A percentile compares a stretch with the other conserved stretches of the same genome.
These are phyloP conservation scores for Agriopis marginaria DNA, from an alignment of 2,888 invertebrate species.

Conservation along the genomic window DNA sequence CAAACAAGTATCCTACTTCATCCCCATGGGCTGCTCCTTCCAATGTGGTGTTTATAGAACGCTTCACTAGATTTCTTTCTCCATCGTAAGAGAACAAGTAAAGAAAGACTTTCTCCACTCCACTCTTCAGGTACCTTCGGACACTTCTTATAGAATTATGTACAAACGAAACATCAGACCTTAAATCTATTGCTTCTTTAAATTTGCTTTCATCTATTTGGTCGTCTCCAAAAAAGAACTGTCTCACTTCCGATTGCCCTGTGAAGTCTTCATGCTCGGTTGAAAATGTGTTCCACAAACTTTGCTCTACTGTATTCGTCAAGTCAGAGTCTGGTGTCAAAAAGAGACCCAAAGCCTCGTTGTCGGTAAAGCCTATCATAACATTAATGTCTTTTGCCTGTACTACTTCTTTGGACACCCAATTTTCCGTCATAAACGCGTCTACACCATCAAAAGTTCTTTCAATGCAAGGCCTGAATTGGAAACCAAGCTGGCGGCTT, in stretches of 20 bases:
- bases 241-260: slow-evolving; percentile 38
- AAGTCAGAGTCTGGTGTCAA: slow-evolving; percentile 31
- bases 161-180: slow-evolving; percentile 53
- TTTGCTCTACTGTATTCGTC: slow-evolving; percentile 37
- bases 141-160: slow-evolving; percentile 53
- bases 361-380: slow-evolving; percentile 52
- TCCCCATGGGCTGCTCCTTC: slow-evolving; percentile 56
- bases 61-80: slow-evolving; percentile 48
- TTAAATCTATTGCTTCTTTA: slow-evolving; percentile 48
- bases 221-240: slow-evolving; percentile 54
- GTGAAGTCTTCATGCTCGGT: slow-evolving; percentile 42
- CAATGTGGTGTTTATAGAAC: slow-evolving; percentile 42
- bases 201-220: slow-evolving; percentile 37
- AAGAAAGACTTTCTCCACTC: slow-evolving; percentile 48
- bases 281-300: slow-evolving; percentile 41
- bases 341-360: slow-evolving; percentile 42
- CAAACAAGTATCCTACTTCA: slow-evolving; percentile 59
- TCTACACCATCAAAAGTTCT: slow-evolving; percentile 51
- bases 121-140: slow-evolving; percentile 46
- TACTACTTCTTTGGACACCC: slow-evolving; percentile 43
- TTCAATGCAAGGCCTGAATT: slow-evolving; percentile 56
- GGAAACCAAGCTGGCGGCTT: slow-evolving; percentile 32
- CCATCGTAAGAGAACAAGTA: slow-evolving; percentile 59
- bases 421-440: slow-evolving; percentile 50
- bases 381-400: slow-evolving; percentile 48